Percentiles rank a stretch among this genome's conserved stretches.
Evolutionary conservation across 2,888 invertebrate species (phyloP).

Genomic region (Caenorhabditis wallacei): DNA sequence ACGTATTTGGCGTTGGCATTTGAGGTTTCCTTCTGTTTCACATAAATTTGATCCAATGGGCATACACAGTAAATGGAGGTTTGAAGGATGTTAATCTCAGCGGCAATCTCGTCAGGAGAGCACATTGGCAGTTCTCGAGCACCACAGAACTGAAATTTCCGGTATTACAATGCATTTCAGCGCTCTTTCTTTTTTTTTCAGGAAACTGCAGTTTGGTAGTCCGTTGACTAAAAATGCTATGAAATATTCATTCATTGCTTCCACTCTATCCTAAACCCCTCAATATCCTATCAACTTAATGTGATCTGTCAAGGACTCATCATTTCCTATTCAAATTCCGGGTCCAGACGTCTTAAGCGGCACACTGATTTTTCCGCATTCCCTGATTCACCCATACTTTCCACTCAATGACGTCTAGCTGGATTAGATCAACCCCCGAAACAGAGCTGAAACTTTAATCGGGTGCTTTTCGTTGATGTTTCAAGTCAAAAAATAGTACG

Average conservation of each 20-base stretch:
- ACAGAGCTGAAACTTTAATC: no score
- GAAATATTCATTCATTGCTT: no score
- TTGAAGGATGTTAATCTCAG: slow-evolving; percentile 64
- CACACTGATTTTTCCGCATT: neutral
- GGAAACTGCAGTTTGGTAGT: neutral
- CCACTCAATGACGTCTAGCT: no score
- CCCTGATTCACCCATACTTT: no score
- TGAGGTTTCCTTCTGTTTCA: slow-evolving; percentile 17
- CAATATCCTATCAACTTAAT: neutral
- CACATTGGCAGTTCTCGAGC: slow-evolving; percentile 60
- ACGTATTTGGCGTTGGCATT: slow-evolving; percentile 49
- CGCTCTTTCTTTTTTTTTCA: no score
- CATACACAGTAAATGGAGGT: slow-evolving; percentile 72
- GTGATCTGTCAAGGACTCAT: neutral
- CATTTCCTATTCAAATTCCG: neutral
- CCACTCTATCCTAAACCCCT: no score
- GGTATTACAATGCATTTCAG: neutral
- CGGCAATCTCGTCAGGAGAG: slow-evolving; percentile 60
- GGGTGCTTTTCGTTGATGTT: no score
- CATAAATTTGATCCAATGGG: slow-evolving; percentile 37
- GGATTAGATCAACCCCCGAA: no score
- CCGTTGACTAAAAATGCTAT: no score
- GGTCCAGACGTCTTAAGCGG: slow-evolving; percentile 5
- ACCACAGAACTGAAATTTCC: slow-evolving; percentile 68
- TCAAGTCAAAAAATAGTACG: no score